Evolutionary conservation across 1,140 invertebrate species (phyloP).

Genomic region (Nasonia giraulti): DNA sequence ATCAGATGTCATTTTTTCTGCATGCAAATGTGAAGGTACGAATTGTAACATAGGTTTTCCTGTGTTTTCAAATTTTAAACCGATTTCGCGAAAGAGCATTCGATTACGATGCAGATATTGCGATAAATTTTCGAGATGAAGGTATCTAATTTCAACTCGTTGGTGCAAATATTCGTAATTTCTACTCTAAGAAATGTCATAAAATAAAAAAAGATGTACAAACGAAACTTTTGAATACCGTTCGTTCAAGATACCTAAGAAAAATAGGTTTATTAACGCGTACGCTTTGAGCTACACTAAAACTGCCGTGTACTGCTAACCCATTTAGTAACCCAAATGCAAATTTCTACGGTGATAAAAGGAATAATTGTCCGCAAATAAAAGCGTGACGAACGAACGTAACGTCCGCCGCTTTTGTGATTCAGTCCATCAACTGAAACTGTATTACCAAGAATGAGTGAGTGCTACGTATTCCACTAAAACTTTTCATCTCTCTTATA

Average conservation of each 20-base stretch:
- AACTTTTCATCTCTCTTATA: background rate
- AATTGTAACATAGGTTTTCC: no score
- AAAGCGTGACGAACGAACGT: slow-evolving; percentile 14
- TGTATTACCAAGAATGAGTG: background rate
- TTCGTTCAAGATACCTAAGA: background rate
- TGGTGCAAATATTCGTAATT: no score
- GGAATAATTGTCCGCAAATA: slow-evolving; percentile 35
- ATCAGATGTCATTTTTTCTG: no score
- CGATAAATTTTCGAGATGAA: no score
- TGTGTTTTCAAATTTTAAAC: no score
- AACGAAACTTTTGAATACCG: background rate
- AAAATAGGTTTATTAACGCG: slow-evolving; percentile 44
- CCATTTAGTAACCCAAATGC: slow-evolving; percentile 45
- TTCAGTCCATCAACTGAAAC: background rate
- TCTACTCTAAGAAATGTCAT: no score
- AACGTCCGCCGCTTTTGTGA: background rate
- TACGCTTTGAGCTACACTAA: background rate
- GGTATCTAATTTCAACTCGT: no score
- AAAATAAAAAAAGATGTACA: background rate
- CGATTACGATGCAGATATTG: no score
- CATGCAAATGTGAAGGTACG: no score
- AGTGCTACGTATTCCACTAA: background rate
- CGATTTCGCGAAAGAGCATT: no score
- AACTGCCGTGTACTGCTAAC: slow-evolving; percentile 36
- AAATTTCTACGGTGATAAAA: slow-evolving; percentile 47